Base-by-base conservation (phyloP, 2,113 vertebrate genomes). In the Todiramphus chloris region DNA sequence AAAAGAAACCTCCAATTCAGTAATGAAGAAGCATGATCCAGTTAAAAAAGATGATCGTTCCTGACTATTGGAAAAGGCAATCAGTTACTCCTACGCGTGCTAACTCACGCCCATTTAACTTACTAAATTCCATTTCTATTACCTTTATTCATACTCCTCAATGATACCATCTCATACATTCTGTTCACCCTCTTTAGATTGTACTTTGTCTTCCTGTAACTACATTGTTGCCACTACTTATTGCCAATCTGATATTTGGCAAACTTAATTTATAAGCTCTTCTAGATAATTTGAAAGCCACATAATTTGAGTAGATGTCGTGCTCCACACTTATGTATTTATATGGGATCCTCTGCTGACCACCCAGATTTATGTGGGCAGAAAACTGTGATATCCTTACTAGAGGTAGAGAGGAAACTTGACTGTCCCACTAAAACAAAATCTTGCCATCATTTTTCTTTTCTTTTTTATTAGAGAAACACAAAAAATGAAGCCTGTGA, bases 81-180 rank as follows among this genome's bases (percentile, higher is more conserved):
- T 79, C 73, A 70, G 46, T 83, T 95, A 74, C 88, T 92, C 91
- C 80, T 51, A 67, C 13, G 0, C 64, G 24, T 44, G 60, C 55
- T 80, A 88, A 43, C 48, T 94, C 70, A n/a, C 0, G 2, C 62
- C 43, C 37, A 60, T 96, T 92, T 92, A 74, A 69, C 63, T 89
- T 76, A 82, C 79, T 73, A 84, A 93, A 77, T 84, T 93, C 70
- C 66, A 74, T 93, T 92, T 92, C 51, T 78, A 51, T 35, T 80
- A 62, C 59, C 20, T 92, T 87, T 92, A 83, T 93, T 93, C 59
- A 1, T 43, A 18, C 58, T 89, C 37, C 28, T 92, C 60, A 85
- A 24, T 92, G 95, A 58, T 62, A 84, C 48, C 63, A 64, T 55
- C 59, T 96, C 63, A 70, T 70, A 24, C 37, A 44, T 70, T 85